A percentile compares a stretch with the other conserved stretches of the same genome.
Evolutionary conservation across 2,797 vertebrate species (phyloP).

Genomic region (Poecilia gillii): DNA sequence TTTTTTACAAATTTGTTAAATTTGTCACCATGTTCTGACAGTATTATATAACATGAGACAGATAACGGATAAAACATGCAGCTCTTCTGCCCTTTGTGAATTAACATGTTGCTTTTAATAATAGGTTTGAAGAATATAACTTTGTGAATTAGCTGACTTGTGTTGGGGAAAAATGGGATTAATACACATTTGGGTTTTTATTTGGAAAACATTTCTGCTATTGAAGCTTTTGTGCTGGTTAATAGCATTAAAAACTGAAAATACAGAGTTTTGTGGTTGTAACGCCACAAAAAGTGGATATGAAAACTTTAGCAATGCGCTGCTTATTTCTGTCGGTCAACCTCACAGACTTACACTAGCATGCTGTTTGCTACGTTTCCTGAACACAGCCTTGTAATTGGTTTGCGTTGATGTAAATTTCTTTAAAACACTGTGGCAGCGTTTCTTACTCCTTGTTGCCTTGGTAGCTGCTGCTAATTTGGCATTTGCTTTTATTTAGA

Average conservation of each 20-base stretch:
- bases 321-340: constrained; percentile 26
- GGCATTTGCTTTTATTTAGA: constrained; percentile 24
- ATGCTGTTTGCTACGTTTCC: constrained; percentile 19
- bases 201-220: not conserved
- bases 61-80: too few species aligned
- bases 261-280: not conserved
- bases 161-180: not conserved
- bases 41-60: too few species aligned
- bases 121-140: not conserved
- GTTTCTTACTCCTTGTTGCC: constrained; percentile 35
- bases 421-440: not conserved
- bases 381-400: constrained; percentile 26
- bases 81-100: not conserved
- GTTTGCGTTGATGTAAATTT: constrained; percentile 19
- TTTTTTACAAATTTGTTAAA: too few species aligned
- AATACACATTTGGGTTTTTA: not conserved
- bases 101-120: not conserved
- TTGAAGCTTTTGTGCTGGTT: not conserved
- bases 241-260: not conserved
- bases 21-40: too few species aligned
- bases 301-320: too few species aligned
- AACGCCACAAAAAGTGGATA: too few species aligned
- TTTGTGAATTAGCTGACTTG: not conserved
- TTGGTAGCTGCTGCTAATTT: constrained; percentile 35
- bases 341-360: constrained; percentile 28